Evolutionary conservation across 1,140 invertebrate species (phyloP), one percentile per base, ranked within the genome.

Genomic region (Brachionus asplanchnoidis): DNA sequence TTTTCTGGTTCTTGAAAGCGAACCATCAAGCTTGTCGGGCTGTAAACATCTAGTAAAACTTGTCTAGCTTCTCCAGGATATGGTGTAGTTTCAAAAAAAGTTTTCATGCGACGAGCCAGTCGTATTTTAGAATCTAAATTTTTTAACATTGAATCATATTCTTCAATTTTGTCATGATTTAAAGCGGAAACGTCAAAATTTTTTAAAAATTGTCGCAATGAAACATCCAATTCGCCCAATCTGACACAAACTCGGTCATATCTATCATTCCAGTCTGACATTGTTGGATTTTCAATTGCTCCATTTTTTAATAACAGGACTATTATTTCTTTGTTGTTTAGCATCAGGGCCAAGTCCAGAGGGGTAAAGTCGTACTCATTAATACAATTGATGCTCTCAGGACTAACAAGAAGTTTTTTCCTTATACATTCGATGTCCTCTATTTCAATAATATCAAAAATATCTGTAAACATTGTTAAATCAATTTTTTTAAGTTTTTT

Each of bases 331-430:
- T 94, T 92, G 88, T 97, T 95, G 88, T 94, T 94, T 86, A 93
- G 94, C 87, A 97, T 91, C 20, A 97, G 94, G 0, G 96, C 95
- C 65, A 97, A 93, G 89, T 97, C 96, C 88, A 98, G 89, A 0
- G 95, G 93, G 14, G 94, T 95, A 66, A 97, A 91, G 3, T 95
- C 94, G 89, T 97, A 95, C 80, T 92, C 92, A 88, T 97, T 97
- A 84, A 95, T 85, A 85, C 83, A 75, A 46, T 85, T 36, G 46
- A 68, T 46, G 60, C 36, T 20, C 40, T 60, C 17, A 12, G 53
- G 79, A 14, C 26, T 82, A 12, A 68, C 50, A 17, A 65, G 28
- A 28, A 82, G 60, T 40, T 82, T 82, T 65, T 82, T 82, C 6
- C 14, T 65, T 3, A 77, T 17, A 5, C 9, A 77, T 17, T 77